Conservation (phyloP, 2,797 vertebrate species). For the Holocentrus rufus region DNA sequence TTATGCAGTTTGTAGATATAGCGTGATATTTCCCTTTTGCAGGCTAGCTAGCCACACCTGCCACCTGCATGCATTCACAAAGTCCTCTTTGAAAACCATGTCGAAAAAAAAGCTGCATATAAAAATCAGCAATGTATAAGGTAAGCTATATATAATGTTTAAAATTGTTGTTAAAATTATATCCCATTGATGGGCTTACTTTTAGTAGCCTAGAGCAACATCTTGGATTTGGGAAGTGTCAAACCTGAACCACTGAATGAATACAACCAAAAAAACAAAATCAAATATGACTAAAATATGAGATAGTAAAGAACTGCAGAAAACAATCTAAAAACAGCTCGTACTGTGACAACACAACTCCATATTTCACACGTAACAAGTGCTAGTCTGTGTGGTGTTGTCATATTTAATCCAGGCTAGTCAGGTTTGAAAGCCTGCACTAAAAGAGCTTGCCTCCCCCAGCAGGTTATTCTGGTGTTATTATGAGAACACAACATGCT, state of each 20-base stretch:
- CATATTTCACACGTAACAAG: constrained; percentile 64
- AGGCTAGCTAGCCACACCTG: not conserved
- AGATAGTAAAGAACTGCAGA: constrained; percentile 28
- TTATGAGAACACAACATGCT: constrained; percentile 82
- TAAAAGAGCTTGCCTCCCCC: constrained; percentile 59
- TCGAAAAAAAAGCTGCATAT: constrained; percentile 1
- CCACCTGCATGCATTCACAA: not conserved
- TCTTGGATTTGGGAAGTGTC: not conserved
- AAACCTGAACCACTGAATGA: not conserved
- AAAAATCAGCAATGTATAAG: too few species aligned
- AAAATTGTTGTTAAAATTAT: too few species aligned
- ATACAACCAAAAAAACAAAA: not conserved
- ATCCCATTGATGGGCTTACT: constrained; percentile 20
- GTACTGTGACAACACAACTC: constrained; percentile 21
- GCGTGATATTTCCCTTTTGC: constrained; percentile 13
- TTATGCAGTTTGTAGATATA: constrained; percentile 1
- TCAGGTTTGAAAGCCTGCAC: constrained; percentile 50
- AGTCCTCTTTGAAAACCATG: not conserved
- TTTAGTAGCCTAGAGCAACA: constrained; percentile 9
- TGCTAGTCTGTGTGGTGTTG: constrained; percentile 58
- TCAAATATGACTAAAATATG: constrained; percentile 14
- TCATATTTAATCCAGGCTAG: constrained; percentile 52
- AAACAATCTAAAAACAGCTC: constrained; percentile 34
- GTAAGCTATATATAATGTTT: too few species aligned
- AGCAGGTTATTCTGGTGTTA: constrained; percentile 82